A percentile compares a stretch with the other conserved stretches of the same genome.
These are phyloP conservation scores for Ceyx melanurus DNA, from an alignment of 2,113 vertebrate species.

Conservation along the genomic window DNA sequence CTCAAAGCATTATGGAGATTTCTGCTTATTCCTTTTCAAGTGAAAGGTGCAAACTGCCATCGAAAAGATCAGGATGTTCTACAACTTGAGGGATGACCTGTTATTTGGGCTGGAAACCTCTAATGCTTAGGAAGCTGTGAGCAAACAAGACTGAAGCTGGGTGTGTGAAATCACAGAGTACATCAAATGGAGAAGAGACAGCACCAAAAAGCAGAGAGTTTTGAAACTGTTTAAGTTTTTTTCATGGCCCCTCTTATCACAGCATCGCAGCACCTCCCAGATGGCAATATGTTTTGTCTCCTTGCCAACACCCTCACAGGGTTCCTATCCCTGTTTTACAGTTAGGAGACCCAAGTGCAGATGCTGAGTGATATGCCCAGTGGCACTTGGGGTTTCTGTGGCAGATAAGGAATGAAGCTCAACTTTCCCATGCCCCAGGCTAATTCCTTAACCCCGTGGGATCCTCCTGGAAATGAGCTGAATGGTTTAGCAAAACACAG, in stretches of 20 bases:
- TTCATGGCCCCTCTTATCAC: conserved; percentile 24
- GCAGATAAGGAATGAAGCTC: conserved; percentile 56
- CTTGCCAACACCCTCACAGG: conserved; percentile 43
- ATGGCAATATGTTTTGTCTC: conserved; percentile 26
- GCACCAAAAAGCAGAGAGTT: conserved; percentile 17
- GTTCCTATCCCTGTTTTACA: conserved; percentile 43
- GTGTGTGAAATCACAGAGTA: not conserved
- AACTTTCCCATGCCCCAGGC: conserved; percentile 48
- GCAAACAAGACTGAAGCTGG: not conserved
- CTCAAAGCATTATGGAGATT: not conserved
- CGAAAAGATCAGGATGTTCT: not conserved
- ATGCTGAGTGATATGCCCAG: conserved; percentile 43
- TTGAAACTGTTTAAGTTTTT: conserved; percentile 42
- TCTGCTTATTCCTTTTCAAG: not conserved
- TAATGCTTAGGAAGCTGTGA: not conserved
- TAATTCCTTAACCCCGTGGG: conserved; percentile 30
- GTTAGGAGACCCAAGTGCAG: conserved; percentile 38
- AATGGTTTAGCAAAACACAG: conserved; percentile 1
- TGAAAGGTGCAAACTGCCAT: not conserved
- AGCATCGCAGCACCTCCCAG: conserved; percentile 6
- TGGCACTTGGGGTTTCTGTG: conserved; percentile 60
- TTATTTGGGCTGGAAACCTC: not conserved
- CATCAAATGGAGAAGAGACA: not conserved
- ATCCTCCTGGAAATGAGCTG: conserved; percentile 35
- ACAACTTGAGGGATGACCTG: not conserved